Conservation (phyloP, 2,797 vertebrate species). For the Lithobates pipiens region DNA sequence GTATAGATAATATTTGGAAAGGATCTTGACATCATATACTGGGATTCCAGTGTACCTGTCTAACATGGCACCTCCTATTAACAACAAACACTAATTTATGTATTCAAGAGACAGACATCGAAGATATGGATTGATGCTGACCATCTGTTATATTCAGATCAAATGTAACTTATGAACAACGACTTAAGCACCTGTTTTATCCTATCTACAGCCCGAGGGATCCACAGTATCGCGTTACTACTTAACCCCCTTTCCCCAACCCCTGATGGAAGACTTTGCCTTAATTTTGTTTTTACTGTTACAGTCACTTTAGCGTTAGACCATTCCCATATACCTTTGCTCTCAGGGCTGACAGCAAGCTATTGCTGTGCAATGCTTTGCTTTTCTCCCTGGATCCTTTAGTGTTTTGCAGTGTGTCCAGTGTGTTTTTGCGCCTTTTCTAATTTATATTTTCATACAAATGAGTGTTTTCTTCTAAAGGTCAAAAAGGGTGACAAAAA, state of each 20-base stretch:
- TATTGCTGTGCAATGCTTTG: constrained; percentile 27
- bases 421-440: constrained; percentile 41
- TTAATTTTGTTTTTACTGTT: constrained; percentile 51
- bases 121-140: not conserved
- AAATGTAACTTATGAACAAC: not conserved
- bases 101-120: not conserved
- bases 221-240: not conserved
- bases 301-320: not conserved
- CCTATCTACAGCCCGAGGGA: not conserved
- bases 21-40: not conserved
- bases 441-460: constrained; percentile 57
- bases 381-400: not conserved
- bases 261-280: constrained; percentile 48
- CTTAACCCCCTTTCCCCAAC: not conserved
- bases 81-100: not conserved
- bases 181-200: not conserved
- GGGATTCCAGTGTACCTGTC: not conserved
- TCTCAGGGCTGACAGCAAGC: not conserved
- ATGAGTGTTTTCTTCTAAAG: constrained; percentile 32
- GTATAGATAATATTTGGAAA: not conserved
- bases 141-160: not conserved
- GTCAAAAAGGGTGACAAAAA: constrained; percentile 40
- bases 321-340: constrained; percentile 41
- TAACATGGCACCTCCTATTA: not conserved
- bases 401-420: constrained; percentile 1